phyloP scores from a whole-genome alignment of 1,140 invertebrate species.

The Idris sp. region DNA sequence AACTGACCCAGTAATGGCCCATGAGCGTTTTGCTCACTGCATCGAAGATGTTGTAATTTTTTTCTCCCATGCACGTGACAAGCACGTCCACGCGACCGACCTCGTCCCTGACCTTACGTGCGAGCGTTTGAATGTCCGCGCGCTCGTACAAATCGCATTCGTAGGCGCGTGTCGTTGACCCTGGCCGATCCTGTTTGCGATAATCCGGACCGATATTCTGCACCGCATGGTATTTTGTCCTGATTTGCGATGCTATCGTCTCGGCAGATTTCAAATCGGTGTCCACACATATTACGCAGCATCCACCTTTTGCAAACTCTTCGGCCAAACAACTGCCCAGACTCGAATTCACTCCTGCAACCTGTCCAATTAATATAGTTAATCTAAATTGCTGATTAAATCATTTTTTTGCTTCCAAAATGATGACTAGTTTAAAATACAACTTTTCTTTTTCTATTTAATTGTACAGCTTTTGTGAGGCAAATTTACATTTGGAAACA shows the following conservation, averaged over 20 bases:
- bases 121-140: conserved; percentile 64
- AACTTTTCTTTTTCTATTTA: too few relatives aligned
- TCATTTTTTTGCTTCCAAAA: too few relatives aligned
- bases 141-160: conserved; percentile 68
- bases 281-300: conserved; percentile 73
- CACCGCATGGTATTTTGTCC: conserved; percentile 35
- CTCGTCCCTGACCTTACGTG: conserved; percentile 68
- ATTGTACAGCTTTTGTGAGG: too few relatives aligned
- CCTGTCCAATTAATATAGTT: conserved; percentile 48
- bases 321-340: conserved; percentile 70
- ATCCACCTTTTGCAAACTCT: conserved; percentile 71
- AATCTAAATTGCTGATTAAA: conserved; percentile 6
- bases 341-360: conserved; percentile 70
- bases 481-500: too few relatives aligned
- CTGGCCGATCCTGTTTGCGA: conserved; percentile 40
- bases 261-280: conserved; percentile 56
- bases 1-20: conserved; percentile 74
- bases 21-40: conserved; percentile 69
- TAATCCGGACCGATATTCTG: conserved; percentile 48
- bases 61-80: conserved; percentile 69
- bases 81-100: conserved; percentile 72
- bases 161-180: conserved; percentile 62
- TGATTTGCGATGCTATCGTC: conserved; percentile 59
- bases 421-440: too few relatives aligned
- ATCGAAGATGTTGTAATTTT: conserved; percentile 66